Base-by-base conservation (phyloP, 2,797 vertebrate species). In the Muraenolepis orangiensis region DNA sequence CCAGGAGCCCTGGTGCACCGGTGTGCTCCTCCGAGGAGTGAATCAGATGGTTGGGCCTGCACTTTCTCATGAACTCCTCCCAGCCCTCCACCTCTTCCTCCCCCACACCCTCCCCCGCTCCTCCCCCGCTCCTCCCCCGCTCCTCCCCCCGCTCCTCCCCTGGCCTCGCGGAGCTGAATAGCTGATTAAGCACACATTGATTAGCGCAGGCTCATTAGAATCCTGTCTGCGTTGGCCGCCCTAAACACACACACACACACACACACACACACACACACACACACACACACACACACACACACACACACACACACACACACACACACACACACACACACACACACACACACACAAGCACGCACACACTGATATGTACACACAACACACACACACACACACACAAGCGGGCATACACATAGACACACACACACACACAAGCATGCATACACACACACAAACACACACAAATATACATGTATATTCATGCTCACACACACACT, bases 131-230 rank as follows among this genome's bases (percentile, higher is more conserved):
- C 72, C 66, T 77, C 78, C 82, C 84, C 77, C 81, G 34, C 66
- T 68, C 61, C 75, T 66, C 75, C 79, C 76, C 77, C 75, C 28
- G 72, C 69, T 78, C 81, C 84, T 84, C 75, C 81, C 42, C 71
- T 82, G 81, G 83, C 83, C 86, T 86, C 83, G 85, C 77, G 79
- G 73, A 84, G 76, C 90, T 86, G 93, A 96, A 95, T 64, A 86
- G 92, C 94, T 95, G 95, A 95, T 96, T 94, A 95, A 93, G 91
- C 89, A 91, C 81, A 84, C 88, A 96, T 95, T 93, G 95, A 98
- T 96, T 93, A 93, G 91, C 71, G 79, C 72, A 78, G 88, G 77
- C 92, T 95, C 92, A 94, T 96, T 95, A 96, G 92, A 94, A 94
- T 96, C 90, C 91, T 75, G 79, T 95, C 95, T 95, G 92, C 72